Evolutionary conservation across 2,888 invertebrate species (phyloP).

Genomic region (Rotaria socialis): DNA sequence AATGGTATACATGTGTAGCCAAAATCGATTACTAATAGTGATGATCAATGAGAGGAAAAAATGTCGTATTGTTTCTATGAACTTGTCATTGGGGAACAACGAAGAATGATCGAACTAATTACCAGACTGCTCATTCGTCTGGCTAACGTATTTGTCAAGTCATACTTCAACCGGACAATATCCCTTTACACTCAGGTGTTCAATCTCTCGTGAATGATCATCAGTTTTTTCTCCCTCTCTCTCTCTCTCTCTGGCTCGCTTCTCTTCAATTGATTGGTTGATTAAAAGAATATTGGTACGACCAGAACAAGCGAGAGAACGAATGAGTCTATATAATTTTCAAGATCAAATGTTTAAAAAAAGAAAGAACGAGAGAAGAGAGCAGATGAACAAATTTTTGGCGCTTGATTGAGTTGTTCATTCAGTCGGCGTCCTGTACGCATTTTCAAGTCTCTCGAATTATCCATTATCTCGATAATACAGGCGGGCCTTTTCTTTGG

Average conservation of each 20-base stretch:
- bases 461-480: conserved; percentile 15
- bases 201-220: conserved; percentile 1
- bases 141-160: conserved; percentile 7
- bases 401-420: conserved; percentile 20
- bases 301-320: not conserved
- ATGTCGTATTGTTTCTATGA: conserved; percentile 7
- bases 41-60: conserved; percentile 11
- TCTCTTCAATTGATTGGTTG: not conserved
- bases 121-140: conserved; percentile 7
- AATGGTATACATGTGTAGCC: not conserved
- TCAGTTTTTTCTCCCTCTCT: not conserved
- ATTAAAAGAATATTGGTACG: not conserved
- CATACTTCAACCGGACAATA: conserved; percentile 1
- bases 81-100: conserved; percentile 8
- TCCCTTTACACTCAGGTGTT: conserved; percentile 21
- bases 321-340: not conserved
- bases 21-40: not conserved
- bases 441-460: conserved; percentile 8
- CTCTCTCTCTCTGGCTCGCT: too few species aligned
- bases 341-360: not conserved
- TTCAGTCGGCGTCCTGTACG: not conserved
- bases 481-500: not conserved
- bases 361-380: not conserved
- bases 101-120: conserved; percentile 3
- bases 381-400: conserved; percentile 6